Evolutionary conservation across 1,140 invertebrate species (phyloP).

Genomic region (Megalopta genalis): DNA sequence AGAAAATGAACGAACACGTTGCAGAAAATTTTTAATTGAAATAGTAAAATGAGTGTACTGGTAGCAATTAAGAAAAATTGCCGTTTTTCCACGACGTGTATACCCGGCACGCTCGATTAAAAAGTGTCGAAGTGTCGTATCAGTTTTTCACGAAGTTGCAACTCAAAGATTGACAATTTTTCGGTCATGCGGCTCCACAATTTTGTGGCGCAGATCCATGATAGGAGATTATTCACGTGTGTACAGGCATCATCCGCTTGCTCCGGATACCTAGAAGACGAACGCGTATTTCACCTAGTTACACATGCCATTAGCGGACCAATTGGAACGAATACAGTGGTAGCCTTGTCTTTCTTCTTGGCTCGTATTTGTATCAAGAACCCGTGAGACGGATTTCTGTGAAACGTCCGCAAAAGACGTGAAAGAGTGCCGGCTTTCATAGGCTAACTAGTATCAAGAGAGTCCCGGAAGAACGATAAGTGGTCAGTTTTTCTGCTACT

Average conservation of each 20-base stretch:
- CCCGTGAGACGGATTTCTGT: conserved; percentile 26
- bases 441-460: not conserved
- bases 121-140: too few species aligned
- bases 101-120: too few species aligned
- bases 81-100: too few species aligned
- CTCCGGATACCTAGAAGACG: conserved; percentile 31
- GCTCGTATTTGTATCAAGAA: conserved; percentile 21
- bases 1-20: too few species aligned
- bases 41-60: too few species aligned
- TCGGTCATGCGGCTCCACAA: too few species aligned
- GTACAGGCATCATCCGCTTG: conserved; percentile 24
- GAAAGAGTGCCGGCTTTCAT: not conserved
- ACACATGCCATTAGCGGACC: conserved; percentile 44
- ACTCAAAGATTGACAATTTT: too few species aligned
- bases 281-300: conserved; percentile 30
- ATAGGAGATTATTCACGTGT: not conserved
- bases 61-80: too few species aligned
- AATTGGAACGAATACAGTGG: conserved; percentile 45
- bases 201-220: too few species aligned
- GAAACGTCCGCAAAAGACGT: conserved; percentile 26
- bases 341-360: not conserved
- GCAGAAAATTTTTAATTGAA: too few species aligned
- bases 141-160: too few species aligned
- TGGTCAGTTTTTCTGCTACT: conserved; percentile 1
- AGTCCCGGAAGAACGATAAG: conserved; percentile 7